These are phyloP conservation scores for Fundulus diaphanus DNA, from an alignment of 2,797 vertebrate genomes.

Conservation along the genomic window DNA sequence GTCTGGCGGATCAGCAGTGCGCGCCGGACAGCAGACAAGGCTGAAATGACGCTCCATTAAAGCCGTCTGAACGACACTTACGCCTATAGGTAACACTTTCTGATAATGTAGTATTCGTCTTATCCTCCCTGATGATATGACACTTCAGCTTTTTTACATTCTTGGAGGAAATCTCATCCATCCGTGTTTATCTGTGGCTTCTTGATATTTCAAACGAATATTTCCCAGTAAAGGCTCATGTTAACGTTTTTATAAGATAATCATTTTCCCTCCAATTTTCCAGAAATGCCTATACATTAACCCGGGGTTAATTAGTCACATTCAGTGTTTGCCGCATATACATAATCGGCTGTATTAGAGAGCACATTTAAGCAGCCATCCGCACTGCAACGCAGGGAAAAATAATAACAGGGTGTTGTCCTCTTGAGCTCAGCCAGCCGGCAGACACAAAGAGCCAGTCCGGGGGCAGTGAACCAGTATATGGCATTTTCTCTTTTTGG, in stretches of 20 bases:
- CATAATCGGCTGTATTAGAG: slow-evolving; percentile 30
- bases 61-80: background rate
- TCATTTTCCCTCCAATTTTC: background rate
- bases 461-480: background rate
- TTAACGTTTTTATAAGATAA: background rate
- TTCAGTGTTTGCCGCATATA: slow-evolving; percentile 24
- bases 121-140: background rate
- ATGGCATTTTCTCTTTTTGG: slow-evolving; percentile 2
- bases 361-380: slow-evolving; percentile 54
- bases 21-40: slow-evolving; percentile 40
- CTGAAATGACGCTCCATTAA: slow-evolving; percentile 39
- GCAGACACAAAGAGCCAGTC: background rate
- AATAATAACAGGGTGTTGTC: slow-evolving; percentile 45
- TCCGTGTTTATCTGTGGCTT: background rate
- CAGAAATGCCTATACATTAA: slow-evolving; percentile 30
- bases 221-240: background rate
- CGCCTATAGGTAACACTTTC: background rate
- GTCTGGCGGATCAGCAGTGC: slow-evolving; percentile 67
- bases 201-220: background rate
- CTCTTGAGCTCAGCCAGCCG: slow-evolving; percentile 10
- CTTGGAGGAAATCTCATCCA: background rate
- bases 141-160: background rate
- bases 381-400: slow-evolving; percentile 44
- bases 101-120: background rate
- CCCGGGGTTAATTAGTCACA: slow-evolving; percentile 49